Conservation (phyloP, 2,797 vertebrate species). For the Darevskia nairensis region DNA sequence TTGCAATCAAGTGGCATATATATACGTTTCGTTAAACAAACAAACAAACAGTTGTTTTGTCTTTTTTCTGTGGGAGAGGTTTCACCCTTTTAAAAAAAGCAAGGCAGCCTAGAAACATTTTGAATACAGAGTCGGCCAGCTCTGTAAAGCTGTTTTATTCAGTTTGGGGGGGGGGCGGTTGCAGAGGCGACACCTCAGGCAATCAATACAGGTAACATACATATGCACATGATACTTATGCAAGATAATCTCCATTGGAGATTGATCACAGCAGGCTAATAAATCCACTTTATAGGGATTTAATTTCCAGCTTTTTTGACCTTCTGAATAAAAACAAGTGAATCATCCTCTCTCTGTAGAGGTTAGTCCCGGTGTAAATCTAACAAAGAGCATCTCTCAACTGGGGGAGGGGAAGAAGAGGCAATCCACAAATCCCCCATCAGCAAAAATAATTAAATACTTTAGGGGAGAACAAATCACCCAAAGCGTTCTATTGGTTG, state of each 20-base stretch:
- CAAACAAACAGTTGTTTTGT: too few species aligned
- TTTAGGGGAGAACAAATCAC: background rate
- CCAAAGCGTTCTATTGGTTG: background rate
- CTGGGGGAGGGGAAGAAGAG: background rate
- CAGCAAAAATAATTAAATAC: conserved; percentile 1
- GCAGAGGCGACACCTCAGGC: background rate
- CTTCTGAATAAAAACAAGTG: conserved; percentile 64
- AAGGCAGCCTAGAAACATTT: too few species aligned
- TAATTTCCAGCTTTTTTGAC: conserved; percentile 65
- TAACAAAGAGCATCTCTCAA: conserved; percentile 4
- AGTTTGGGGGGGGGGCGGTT: rapidly evolving
- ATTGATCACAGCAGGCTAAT: conserved; percentile 57
- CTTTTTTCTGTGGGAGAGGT: too few species aligned
- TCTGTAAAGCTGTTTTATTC: background rate
- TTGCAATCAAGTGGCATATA: too few species aligned
- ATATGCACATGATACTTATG: background rate
- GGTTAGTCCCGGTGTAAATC: conserved; percentile 34
- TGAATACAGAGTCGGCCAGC: background rate
- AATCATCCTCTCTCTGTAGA: conserved; percentile 49
- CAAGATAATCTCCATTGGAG: conserved; percentile 17
- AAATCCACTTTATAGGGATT: conserved; percentile 58
- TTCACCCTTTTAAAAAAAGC: too few species aligned
- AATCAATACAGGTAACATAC: background rate
- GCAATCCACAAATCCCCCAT: background rate
- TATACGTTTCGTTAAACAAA: too few species aligned